Evolutionary conservation across 2,113 vertebrate species (phyloP).

Genomic region (Chelonoidis abingdonii): DNA sequence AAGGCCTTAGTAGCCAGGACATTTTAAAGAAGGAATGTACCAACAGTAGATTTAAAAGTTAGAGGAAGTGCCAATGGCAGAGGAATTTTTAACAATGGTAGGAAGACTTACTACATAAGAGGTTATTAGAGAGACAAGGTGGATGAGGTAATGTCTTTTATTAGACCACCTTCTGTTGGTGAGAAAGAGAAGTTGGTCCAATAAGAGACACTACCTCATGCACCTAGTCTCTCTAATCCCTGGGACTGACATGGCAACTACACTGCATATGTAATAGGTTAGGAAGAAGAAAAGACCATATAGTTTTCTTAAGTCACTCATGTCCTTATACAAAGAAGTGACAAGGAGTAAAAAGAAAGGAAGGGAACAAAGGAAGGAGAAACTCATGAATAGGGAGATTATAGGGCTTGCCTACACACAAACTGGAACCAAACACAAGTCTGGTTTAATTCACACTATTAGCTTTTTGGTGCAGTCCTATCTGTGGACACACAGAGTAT

Average conservation of each 20-base stretch:
- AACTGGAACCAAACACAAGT: neutral
- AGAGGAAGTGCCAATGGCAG: neutral
- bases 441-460: neutral
- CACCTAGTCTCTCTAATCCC: neutral
- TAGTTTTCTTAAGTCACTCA: neutral
- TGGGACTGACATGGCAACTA: neutral
- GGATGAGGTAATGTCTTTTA: neutral
- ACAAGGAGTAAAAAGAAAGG: neutral
- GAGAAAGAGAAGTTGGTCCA: neutral
- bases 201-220: neutral
- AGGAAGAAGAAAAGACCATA: neutral
- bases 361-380: neutral
- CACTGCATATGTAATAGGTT: neutral
- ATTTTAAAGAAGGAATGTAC: neutral
- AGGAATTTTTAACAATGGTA: neutral
- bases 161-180: neutral
- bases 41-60: neutral
- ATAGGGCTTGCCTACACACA: neutral
- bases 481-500: neutral
- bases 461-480: neutral
- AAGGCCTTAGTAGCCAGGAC: neutral
- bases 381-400: neutral
- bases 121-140: neutral
- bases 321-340: neutral
- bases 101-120: neutral